Percentiles rank a stretch among this genome's conserved stretches.
Conservation (phyloP, 92 coral and sea anemone species). For the Parazoanthus atlanticus region DNA sequence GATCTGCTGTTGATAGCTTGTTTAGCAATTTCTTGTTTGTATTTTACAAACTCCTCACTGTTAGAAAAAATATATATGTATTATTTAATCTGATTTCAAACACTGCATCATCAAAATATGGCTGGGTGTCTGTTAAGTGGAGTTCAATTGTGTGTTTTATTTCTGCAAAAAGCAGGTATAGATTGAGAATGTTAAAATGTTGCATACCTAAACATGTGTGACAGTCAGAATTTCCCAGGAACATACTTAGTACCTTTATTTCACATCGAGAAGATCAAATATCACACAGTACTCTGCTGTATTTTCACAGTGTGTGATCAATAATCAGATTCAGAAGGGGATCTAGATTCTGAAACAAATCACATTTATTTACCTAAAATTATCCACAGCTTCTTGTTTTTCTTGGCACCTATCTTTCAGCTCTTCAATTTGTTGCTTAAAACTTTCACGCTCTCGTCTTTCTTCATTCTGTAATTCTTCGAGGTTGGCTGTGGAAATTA, state of each 20-base stretch:
- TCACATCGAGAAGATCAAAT: too few relatives aligned
- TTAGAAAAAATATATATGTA: conserved; percentile 4
- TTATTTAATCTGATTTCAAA: neutral
- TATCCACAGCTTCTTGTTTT: conserved; percentile 79
- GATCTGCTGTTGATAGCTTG: conserved; percentile 96
- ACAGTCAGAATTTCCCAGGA: too few relatives aligned
- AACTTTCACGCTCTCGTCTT: conserved; percentile 81
- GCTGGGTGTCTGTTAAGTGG: neutral
- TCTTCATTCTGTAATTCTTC: conserved; percentile 97
- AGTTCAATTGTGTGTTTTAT: too few relatives aligned
- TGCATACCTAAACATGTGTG: neutral
- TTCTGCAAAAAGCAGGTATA: neutral
- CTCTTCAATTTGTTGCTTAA: conserved; percentile 92
- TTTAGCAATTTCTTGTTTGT: conserved; percentile 88
- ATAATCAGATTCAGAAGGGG: too few relatives aligned
- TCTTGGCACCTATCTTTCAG: conserved; percentile 90
- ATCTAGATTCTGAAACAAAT: neutral
- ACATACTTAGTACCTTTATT: too few relatives aligned
- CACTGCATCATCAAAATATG: neutral
- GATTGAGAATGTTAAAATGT: neutral
- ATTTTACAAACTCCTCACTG: conserved; percentile 89
- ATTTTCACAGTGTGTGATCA: too few relatives aligned
- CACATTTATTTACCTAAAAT: conserved; percentile 65
- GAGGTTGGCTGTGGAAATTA: conserved; percentile 72
- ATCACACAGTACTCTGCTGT: too few relatives aligned